These are phyloP conservation scores for Drosophila tripunctata DNA, from an alignment of 2,888 invertebrate genomes.

Conservation along the genomic window DNA sequence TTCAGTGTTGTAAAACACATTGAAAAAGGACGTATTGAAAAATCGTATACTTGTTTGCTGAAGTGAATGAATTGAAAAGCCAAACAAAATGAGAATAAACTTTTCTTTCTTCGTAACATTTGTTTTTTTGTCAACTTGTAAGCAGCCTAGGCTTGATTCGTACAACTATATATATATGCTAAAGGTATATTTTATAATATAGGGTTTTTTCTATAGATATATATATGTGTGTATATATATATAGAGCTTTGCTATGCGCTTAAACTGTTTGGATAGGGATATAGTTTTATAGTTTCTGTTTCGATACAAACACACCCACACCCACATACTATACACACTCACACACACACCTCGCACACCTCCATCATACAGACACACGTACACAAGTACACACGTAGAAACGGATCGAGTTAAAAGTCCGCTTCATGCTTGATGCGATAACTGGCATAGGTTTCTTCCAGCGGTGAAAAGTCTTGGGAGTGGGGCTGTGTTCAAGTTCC, in stretches of 20 bases:
- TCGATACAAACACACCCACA: conserved; percentile 20
- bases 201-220: conserved; percentile 40
- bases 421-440: conserved; percentile 82
- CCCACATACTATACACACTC: conserved; percentile 15
- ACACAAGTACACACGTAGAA: neutral
- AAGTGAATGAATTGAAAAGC: conserved; percentile 57
- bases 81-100: conserved; percentile 46
- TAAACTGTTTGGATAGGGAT: conserved; percentile 24
- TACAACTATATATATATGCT: conserved; percentile 61
- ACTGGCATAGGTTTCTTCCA: conserved; percentile 82
- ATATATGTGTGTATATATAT: conserved; percentile 41
- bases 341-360: conserved; percentile 1
- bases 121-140: conserved; percentile 28
- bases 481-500: conserved; percentile 70
- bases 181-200: conserved; percentile 39
- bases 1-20: conserved; percentile 65
- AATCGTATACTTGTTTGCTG: conserved; percentile 75
- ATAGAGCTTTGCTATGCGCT: conserved; percentile 38
- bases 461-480: conserved; percentile 79
- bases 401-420: conserved; percentile 71
- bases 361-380: conserved; percentile 17
- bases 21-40: conserved; percentile 77
- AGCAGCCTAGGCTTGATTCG: conserved; percentile 67
- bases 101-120: conserved; percentile 16
- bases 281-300: conserved; percentile 13